Conservation (phyloP, 2,888 invertebrate genomes). For the Polydesmus complanatus region DNA sequence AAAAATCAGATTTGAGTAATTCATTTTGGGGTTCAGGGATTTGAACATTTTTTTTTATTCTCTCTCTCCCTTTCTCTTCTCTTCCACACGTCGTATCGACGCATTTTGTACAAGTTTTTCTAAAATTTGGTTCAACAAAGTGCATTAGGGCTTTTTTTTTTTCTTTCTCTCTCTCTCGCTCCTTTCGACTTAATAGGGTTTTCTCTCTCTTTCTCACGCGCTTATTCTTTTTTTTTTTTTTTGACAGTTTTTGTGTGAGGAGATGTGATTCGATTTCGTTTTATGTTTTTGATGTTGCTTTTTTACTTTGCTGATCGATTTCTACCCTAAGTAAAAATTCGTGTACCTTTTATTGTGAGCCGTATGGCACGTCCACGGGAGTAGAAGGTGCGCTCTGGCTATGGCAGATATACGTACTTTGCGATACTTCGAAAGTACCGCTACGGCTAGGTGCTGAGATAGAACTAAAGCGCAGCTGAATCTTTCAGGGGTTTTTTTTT, state of each 20-base stretch:
- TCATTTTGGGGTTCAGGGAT: not conserved
- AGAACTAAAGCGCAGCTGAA: not conserved
- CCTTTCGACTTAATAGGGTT: not conserved
- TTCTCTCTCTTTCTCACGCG: not conserved
- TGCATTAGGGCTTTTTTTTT: too few relatives aligned
- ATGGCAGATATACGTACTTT: not conserved
- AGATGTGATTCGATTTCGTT: not conserved
- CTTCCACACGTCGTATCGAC: not conserved
- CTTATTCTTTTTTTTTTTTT: too few relatives aligned
- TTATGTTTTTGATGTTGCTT: not conserved
- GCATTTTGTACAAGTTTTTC: not conserved
- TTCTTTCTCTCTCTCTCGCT: not conserved
- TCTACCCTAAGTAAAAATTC: not conserved
- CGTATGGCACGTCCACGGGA: not conserved
- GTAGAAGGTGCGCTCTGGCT: not conserved
- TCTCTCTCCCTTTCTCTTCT: too few relatives aligned
- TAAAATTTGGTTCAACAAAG: not conserved
- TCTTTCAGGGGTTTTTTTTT: not conserved
- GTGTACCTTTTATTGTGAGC: not conserved
- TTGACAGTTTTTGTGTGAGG: not conserved
- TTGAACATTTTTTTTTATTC: not conserved
- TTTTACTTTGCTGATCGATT: not conserved
- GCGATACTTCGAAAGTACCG: too few relatives aligned
- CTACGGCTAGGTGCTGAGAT: not conserved
- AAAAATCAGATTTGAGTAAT: not conserved